Conservation (phyloP, 2,797 vertebrate genomes). For the Fistularia commersonii region DNA sequence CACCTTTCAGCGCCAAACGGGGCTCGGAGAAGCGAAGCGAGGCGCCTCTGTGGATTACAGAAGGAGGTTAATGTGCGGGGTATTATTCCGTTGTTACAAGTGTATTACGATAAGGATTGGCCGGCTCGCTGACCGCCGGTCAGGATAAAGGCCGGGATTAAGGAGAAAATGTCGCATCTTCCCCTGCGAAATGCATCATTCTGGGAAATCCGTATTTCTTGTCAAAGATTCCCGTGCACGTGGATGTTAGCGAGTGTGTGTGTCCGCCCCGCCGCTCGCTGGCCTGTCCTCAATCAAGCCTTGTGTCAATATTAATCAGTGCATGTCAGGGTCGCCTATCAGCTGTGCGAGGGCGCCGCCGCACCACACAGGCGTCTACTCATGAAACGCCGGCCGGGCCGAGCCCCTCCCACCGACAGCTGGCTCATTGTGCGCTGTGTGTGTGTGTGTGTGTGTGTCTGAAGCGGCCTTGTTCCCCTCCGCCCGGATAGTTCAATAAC, state of each 20-base stretch:
- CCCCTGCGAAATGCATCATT: no score
- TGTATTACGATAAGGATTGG: slow-evolving; percentile 4
- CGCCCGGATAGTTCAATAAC: slow-evolving; percentile 73
- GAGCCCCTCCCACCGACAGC: slow-evolving; percentile 70
- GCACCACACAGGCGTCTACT: slow-evolving; percentile 48
- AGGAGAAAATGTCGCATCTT: no score
- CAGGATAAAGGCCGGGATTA: neutral
- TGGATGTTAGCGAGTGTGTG: no score
- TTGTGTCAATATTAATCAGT: slow-evolving; percentile 59
- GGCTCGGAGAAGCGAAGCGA: slow-evolving; percentile 31
- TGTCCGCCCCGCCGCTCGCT: slow-evolving; percentile 21
- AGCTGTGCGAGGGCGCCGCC: slow-evolving; percentile 36
- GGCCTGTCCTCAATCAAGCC: slow-evolving; percentile 40
- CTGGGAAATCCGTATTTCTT: no score
- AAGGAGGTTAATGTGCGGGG: slow-evolving; percentile 8
- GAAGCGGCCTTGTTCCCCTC: slow-evolving; percentile 65
- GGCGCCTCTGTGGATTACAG: slow-evolving; percentile 28
- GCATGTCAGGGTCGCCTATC: slow-evolving; percentile 33
- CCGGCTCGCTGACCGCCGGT: neutral
- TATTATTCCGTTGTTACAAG: slow-evolving; percentile 8
- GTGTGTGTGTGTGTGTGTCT: slow-evolving; percentile 38
- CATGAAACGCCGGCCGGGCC: slow-evolving; percentile 54
- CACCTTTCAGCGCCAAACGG: slow-evolving; percentile 50
- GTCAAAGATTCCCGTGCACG: no score
- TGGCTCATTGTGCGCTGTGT: slow-evolving; percentile 67